Evolutionary conservation across 2,888 invertebrate species (phyloP), one percentile per base, ranked within the genome.

Genomic region (Caenorhabditis macrosperma): DNA sequence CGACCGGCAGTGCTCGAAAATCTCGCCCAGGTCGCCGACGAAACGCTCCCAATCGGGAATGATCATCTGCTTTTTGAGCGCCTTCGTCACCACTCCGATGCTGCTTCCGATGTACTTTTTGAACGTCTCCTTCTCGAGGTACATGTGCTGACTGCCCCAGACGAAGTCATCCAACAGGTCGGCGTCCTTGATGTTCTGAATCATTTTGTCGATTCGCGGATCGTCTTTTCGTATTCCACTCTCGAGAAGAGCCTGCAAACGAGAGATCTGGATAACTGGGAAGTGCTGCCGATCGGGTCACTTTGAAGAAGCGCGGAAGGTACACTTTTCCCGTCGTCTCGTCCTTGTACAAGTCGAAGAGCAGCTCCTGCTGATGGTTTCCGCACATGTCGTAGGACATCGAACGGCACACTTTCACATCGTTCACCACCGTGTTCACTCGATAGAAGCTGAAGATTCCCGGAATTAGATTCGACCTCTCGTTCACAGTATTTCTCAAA

Each of bases 21-120:
- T 95, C 85, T 96, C 95, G 91, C 96, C 96, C 80, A 97, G 94
- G 89, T 95, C 94, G 91, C 95, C 95, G 44, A 94, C 94, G 91
- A 97, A 97, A 71, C 94, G 94, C 77, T 94, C 93, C 91, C 96
- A 96, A 91, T 97, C 96, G 10, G 97, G 97, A 86, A 98, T 95
- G 75, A 97, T 94, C 90, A 97, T 96, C 91, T 97, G 95, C 90
- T 95, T 95, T 41, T 95, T 85, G 44, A 90, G 79, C 3, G 90
- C 88, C 61, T 87, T 89, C n/a, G 86, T 83, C 41, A 90, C 87
- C 20, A 90, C 84, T 17, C 87, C 86, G 54, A 90, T 89, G 59
- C 86, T 85, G 17, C 82, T 85, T 55, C 88, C 89, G 30, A 89
- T 85, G 67, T 87, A 90, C 82, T 72, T 79, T 61, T 85, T 86